Base-by-base conservation (phyloP, 2,888 invertebrate genomes). In the Didymodactylos carnosus region DNA sequence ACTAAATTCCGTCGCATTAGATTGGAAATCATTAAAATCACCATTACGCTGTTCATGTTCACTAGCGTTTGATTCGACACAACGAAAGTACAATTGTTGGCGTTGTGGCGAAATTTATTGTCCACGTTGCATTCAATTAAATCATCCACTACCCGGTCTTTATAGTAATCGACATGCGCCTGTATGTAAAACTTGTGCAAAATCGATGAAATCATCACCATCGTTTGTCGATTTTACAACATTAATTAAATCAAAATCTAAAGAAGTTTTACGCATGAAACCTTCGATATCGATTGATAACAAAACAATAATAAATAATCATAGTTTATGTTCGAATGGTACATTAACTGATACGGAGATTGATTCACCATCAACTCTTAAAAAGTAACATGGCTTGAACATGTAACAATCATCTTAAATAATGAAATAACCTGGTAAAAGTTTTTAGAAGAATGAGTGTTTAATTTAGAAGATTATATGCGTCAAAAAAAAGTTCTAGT, bases 21-120 rank as follows among this genome's bases (percentile, higher is more conserved):
- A 94, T 82, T 97, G 97, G 97, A 91, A 91, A 83, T 89, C 91
- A 23, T 87, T 92, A 77, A 88, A 94, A 77, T 51, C 69, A 73
- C 76, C 35, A 46, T 77, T 71, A 76, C 77, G 75, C 76, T 78
- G 69, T 71, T 69, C 40, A 19, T 75, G 69, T 49, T 75, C 40
- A 39, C 46, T 62, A 51, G 69, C 75, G n/a, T 72, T 72, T 43
- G 72, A 72, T 51, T 75, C 62, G 72, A 69, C 70, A 23, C 39
- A 39, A 72, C n/a, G 46, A 72, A 51, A 94, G 93, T 90, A 90
- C 82, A 93, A 94, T 84, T 97, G 97, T 84, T 91, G 94, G 89
- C 89, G 90, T 80, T 97, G 97, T 83, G 95, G 95, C 16, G 89
- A 92, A 77, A 90, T 94, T 75, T 91, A 91, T 84, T 97, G 97